Base-by-base conservation (phyloP, 2,888 invertebrate genomes). In the Falcaria lacertinaria region DNA sequence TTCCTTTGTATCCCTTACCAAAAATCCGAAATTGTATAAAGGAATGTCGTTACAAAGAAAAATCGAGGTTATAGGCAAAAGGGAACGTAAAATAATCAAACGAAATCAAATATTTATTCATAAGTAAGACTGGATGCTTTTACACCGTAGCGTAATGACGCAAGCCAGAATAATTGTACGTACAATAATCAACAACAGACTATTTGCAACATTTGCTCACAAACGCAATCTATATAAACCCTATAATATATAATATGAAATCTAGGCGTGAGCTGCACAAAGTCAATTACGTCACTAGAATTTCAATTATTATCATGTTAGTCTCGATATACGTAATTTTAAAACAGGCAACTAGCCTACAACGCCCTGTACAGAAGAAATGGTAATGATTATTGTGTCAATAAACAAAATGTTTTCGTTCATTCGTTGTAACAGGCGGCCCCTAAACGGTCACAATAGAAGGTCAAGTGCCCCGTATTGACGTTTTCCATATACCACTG, bases 401-500 rank as follows among this genome's bases (percentile, higher is more conserved):
- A n/a, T n/a, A n/a, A n/a, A n/a, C n/a, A n/a, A n/a, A n/a, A n/a
- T n/a, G n/a, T n/a, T 34, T 34, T 33, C 5, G 28, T 39, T 16
- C 39, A 17, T 4, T 38, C 33, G 34, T 25, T 43, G 43, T 45
- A 37, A 58, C 34, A 4, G 39, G 15, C 32, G 39, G 25, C 36
- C 39, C 48, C 43, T 22, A 44, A 52, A 41, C 39, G 44, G 37
- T 54, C 22, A 14, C 39, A 36, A 44, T 47, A 53, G 54, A 50
- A 44, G 60, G 60, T 59, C 52, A 52, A 59, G 47, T 41, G 40
- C 44, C n/a, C n/a, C 55, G 48, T 46, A 47, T 44, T 45, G 44
- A 16, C 41, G 43, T 48, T 49, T 55, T 44, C 38, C 48, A 35
- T 59, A 48, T 43, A 40, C 43, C 17, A 34, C 16, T 42, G 35